Percentiles rank a stretch among this genome's conserved stretches.
Evolutionary conservation across 2,888 invertebrate species (phyloP).

Genomic region (Phlogophora meticulosa): DNA sequence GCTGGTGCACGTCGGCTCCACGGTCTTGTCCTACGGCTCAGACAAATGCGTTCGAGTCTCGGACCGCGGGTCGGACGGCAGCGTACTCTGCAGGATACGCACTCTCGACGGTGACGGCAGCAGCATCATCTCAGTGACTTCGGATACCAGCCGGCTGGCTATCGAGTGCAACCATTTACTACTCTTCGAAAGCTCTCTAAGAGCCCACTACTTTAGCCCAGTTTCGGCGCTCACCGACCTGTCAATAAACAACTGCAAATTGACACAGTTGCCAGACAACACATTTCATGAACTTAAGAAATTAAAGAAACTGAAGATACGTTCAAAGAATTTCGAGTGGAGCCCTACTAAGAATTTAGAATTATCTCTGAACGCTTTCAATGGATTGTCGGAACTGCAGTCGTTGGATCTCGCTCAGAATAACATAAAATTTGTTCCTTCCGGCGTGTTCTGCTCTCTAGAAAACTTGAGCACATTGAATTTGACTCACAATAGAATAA

Average conservation of each 20-base stretch:
- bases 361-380: constrained; percentile 93
- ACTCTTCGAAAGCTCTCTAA: constrained; percentile 94
- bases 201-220: constrained; percentile 93
- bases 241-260: constrained; percentile 95
- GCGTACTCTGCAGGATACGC: constrained; percentile 93
- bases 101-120: constrained; percentile 93
- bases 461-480: constrained; percentile 95
- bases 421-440: constrained; percentile 95
- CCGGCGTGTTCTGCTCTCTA: constrained; percentile 95
- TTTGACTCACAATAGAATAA: constrained; percentile 96
- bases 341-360: constrained; percentile 94
- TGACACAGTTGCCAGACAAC: constrained; percentile 94
- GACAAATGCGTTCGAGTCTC: constrained; percentile 87
- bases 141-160: constrained; percentile 94
- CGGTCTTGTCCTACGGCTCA: constrained; percentile 89
- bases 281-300: constrained; percentile 95
- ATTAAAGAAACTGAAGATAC: constrained; percentile 94
- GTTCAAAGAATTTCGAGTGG: constrained; percentile 96
- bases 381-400: constrained; percentile 95
- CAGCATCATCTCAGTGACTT: constrained; percentile 91
- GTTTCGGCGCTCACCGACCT: constrained; percentile 94
- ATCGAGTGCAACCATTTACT: constrained; percentile 95
- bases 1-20: constrained; percentile 90
- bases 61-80: constrained; percentile 87
- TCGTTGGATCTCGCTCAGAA: constrained; percentile 95